Base-by-base conservation (phyloP, 2,888 invertebrate species). In the Dynastes maya region DNA sequence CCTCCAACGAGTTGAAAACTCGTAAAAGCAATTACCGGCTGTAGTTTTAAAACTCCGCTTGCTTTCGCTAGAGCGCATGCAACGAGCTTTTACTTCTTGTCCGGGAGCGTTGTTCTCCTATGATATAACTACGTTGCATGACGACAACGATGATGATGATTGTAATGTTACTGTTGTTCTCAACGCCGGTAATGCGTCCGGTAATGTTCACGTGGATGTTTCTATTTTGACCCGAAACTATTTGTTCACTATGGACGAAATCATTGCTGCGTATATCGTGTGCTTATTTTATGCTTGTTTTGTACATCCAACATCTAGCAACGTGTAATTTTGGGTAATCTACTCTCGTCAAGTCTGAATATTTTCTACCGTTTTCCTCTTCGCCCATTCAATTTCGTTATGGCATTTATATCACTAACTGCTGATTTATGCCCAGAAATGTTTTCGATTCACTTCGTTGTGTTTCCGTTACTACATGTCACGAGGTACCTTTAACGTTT, bases 1-100 rank as follows among this genome's bases (percentile, higher is more conserved):
- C 45, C 72, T 58, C 11, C 58, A 74, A 74, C 72, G 79, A 80
- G 77, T 81, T 80, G 65, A 79, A 78, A 81, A 81, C 79, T 81
- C 80, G 80, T 80, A 81, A 81, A 81, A 81, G 81, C 80, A 81
- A 81, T 81, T 81, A 81, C 80, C 68, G 65, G 67, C 51, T 74
- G 80, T 79, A 80, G 79, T 79, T 81, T 80, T 81, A 76, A 80
- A 79, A 77, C 72, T 79, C 61, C 61, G 45, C 61, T 74, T 61
- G 58, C 72, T 61, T 74, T 58, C 40, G 72, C 22, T 22, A 27
- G 61, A n/a, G 61, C 63, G 40, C 72, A 74, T 61, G 72, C 72
- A 61, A 74, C 68, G 68, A 68, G 68, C 68, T 68, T 68, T 68
- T 68, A 68, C 68, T 51, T 68, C 68, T 68, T 68, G 51, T 68